These are phyloP conservation scores for Ophion slaviceki DNA, from an alignment of 2,888 invertebrate species.

Conservation along the genomic window DNA sequence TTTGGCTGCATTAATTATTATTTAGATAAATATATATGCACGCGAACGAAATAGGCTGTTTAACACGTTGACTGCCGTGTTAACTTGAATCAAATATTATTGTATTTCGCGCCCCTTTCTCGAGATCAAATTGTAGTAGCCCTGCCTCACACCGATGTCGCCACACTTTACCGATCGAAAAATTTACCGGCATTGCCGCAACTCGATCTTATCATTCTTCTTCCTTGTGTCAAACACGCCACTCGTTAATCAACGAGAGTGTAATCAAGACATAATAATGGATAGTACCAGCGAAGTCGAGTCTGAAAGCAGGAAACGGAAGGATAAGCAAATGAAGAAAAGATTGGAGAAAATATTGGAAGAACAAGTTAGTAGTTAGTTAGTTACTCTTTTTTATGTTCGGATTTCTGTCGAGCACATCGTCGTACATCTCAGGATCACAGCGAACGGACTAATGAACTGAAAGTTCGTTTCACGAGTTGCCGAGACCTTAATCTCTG, in stretches of 20 bases:
- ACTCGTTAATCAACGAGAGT: conserved; percentile 16
- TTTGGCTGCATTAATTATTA: no score
- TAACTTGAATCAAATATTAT: no score
- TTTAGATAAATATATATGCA: no score
- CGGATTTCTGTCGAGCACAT: background rate
- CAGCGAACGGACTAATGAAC: background rate
- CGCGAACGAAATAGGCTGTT: no score
- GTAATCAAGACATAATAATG: no score
- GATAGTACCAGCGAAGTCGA: background rate
- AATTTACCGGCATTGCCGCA: no score
- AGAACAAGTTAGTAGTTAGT: background rate
- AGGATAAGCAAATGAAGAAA: conserved; percentile 3
- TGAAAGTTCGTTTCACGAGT: background rate
- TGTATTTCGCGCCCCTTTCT: conserved; percentile 34
- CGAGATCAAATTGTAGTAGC: conserved; percentile 23
- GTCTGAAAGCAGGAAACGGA: background rate
- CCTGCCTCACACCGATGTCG: conserved; percentile 1
- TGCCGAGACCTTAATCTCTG: no score
- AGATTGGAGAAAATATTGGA: conserved; percentile 10
- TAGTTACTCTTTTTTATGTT: background rate
- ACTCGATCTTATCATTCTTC: conserved; percentile 1
- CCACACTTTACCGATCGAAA: no score
- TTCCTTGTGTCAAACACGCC: conserved; percentile 15
- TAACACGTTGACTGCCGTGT: no score
- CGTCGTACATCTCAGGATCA: background rate